Conservation (phyloP, 2,797 vertebrate species). For the Pipistrellus pipistrellus region DNA sequence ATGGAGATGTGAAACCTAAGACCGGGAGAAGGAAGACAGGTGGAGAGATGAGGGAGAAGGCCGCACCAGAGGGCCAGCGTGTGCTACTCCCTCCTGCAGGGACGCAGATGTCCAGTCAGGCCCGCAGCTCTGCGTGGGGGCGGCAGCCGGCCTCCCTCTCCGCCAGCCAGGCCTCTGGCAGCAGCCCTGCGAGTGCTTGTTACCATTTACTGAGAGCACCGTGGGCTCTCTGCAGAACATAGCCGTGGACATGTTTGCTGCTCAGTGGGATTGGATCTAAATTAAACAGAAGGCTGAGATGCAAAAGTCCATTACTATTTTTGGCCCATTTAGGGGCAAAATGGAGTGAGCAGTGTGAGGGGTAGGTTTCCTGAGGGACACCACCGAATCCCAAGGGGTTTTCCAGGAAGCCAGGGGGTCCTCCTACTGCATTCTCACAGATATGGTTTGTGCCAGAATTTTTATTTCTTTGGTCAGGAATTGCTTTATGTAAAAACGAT, state of each 20-base stretch:
- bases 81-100: neutral
- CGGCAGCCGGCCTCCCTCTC: neutral
- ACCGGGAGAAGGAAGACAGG: accelerated
- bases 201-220: neutral
- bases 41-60: neutral
- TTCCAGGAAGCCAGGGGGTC: neutral
- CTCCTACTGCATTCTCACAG: neutral
- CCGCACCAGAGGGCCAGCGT: neutral
- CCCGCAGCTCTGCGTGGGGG: neutral
- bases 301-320: neutral
- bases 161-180: neutral
- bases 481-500: neutral
- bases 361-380: accelerated
- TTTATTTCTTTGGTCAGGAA: constrained; percentile 13
- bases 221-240: neutral
- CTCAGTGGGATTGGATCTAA: neutral
- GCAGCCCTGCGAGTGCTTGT: neutral
- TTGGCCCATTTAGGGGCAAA: neutral
- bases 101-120: neutral
- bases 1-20: neutral
- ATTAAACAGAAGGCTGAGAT: neutral
- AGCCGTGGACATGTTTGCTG: neutral
- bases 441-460: neutral
- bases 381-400: neutral
- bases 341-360: neutral